Base-by-base conservation (phyloP, 1,140 invertebrate genomes). In the Sitophilus oryzae region DNA sequence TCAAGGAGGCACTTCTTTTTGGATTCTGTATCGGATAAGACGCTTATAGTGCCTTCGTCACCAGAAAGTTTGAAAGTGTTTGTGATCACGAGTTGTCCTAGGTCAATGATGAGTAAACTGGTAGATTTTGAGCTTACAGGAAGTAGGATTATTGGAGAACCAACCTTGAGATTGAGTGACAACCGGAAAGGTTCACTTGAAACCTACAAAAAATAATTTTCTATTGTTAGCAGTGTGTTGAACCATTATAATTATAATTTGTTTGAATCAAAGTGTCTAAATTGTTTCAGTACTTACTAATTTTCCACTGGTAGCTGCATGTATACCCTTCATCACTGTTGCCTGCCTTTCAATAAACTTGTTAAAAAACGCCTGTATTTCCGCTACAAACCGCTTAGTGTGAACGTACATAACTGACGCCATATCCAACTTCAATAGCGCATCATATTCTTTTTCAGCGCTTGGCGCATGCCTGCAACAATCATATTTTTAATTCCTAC, bases 331-430 rank as follows among this genome's bases (percentile, higher is more conserved):
- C 68, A 88, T 77, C 30, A 88, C 77, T 49, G 84, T 82, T 65
- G 92, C 84, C 2, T 95, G 71, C 44, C 41, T 30, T 63, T 92
- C 84, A 10, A 86, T 81, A 66, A 97, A 93, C 62, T 96, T 86
- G 19, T 86, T 77, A 44, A 91, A 86, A 71, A 96, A 96, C 0
- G 83, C 80, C 58, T 92, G 83, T 14, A 96, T 74, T 70, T 96
- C 93, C 0, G 83, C 81, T 22, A 94, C 80, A 75, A 97, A 98
- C 43, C 93, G 78, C 65, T 96, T 91, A 0, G 95, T 97, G 69
- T 98, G 94, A 30, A 96, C 85, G 73, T 96, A 98, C 62, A 88
- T 82, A 0, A 96, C 88, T 0, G 89, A 87, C 2, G 88, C 85
- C 86, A 91, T 91, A 62, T 86, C 81, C 1, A 93, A 70, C 49